Conservation (phyloP, 2,113 vertebrate genomes). For the Tyrannus savana region DNA sequence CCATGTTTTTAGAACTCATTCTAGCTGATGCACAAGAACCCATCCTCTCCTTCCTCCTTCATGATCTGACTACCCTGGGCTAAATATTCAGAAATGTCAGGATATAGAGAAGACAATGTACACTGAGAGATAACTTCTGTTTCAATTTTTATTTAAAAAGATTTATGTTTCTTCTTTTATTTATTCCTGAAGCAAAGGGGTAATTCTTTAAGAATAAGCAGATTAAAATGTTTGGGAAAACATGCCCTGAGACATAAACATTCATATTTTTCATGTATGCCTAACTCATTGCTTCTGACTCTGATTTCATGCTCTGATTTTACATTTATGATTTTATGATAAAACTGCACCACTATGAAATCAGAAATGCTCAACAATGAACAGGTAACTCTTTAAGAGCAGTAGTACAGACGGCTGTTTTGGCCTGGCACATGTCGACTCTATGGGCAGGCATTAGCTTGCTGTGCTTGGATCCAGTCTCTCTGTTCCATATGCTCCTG, state of each 20-base stretch:
- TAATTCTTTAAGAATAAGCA: not conserved
- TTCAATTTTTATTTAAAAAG: not conserved
- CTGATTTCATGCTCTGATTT: not conserved
- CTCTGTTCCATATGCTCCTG: not conserved
- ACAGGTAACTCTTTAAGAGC: not conserved
- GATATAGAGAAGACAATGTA: not conserved
- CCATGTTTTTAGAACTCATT: not conserved
- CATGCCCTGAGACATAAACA: not conserved
- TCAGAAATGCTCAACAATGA: not conserved
- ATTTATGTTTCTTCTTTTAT: not conserved
- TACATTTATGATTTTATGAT: not conserved
- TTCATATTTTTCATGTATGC: not conserved
- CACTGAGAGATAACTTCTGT: not conserved
- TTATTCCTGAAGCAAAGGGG: not conserved
- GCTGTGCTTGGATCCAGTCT: not conserved
- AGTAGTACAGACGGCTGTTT: not conserved
- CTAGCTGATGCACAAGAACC: not conserved
- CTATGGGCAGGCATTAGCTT: not conserved
- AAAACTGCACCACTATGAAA: not conserved
- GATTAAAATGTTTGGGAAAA: not conserved
- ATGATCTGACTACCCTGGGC: not conserved
- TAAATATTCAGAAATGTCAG: not conserved
- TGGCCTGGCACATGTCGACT: rapidly evolving
- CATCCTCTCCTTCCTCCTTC: not conserved
- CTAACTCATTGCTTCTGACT: not conserved